These are phyloP conservation scores for Penaeus indicus DNA, from an alignment of 1,140 invertebrate species.

Conservation along the genomic window DNA sequence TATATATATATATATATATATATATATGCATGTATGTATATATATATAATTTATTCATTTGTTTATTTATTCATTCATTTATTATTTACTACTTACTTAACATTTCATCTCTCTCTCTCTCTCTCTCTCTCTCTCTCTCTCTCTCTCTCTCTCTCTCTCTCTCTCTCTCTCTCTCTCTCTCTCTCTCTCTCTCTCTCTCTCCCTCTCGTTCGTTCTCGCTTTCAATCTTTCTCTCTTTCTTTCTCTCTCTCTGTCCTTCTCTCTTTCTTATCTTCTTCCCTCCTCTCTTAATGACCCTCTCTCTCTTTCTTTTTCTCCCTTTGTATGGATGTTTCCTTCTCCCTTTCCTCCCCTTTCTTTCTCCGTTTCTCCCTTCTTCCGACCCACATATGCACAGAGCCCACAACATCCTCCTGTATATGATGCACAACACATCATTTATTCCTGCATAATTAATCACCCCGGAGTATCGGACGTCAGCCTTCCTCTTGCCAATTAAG, in stretches of 20 bases:
- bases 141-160: not conserved
- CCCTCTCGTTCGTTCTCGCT: not conserved
- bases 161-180: not conserved
- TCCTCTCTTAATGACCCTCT: too few species aligned
- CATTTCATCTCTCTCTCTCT: too few species aligned
- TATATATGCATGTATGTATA: not conserved
- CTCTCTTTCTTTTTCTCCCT: too few species aligned
- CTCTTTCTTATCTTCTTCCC: not conserved
- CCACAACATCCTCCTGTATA: not conserved
- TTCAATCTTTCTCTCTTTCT: not conserved
- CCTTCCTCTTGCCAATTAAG: not conserved
- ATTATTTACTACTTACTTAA: not conserved
- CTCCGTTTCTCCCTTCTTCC: not conserved
- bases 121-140: not conserved
- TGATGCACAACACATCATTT: slow-evolving; percentile 39
- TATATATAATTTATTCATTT: not conserved
- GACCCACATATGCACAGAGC: not conserved
- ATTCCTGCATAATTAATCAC: slow-evolving; percentile 16
- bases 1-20: too few species aligned
- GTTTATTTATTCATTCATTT: too few species aligned
- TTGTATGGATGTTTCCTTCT: not conserved
- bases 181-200: not conserved
- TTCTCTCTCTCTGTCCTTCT: not conserved
- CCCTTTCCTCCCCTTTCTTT: not conserved
- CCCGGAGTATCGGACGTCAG: not conserved